Conservation (phyloP, 2,888 invertebrate genomes). For the Morpho deidamia region DNA sequence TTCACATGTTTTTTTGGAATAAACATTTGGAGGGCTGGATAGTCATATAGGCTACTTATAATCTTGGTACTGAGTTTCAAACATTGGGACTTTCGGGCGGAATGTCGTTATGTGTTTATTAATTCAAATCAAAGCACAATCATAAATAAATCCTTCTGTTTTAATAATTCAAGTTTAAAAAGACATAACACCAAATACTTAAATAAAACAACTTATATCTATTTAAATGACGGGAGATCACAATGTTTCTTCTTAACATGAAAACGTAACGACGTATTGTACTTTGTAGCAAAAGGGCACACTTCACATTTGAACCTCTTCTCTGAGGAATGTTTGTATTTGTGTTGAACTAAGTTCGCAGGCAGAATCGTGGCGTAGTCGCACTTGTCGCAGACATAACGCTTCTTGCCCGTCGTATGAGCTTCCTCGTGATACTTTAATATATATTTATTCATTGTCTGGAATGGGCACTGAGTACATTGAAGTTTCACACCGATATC, state of each 20-base stretch:
- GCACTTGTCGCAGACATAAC: constrained; percentile 60
- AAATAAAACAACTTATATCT: constrained; percentile 35
- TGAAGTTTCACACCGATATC: constrained; percentile 60
- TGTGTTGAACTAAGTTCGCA: constrained; percentile 66
- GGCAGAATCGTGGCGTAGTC: constrained; percentile 66
- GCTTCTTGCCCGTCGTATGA: constrained; percentile 58
- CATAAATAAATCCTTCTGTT: constrained; percentile 10
- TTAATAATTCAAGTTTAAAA: constrained; percentile 27
- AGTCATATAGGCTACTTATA: too few relatives aligned
- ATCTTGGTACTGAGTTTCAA: too few relatives aligned
- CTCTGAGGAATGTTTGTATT: constrained; percentile 64
- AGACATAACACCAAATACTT: constrained; percentile 49
- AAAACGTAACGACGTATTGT: constrained; percentile 66
- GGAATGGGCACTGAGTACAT: constrained; percentile 60
- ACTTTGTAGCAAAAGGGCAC: constrained; percentile 67
- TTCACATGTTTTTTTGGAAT: too few relatives aligned
- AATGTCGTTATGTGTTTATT: too few relatives aligned
- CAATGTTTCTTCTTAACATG: constrained; percentile 72
- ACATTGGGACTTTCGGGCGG: too few relatives aligned
- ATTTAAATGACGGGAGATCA: constrained; percentile 63
- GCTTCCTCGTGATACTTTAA: constrained; percentile 66
- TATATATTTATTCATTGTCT: constrained; percentile 68
- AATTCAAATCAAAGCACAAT: neutral
- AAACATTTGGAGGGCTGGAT: too few relatives aligned
- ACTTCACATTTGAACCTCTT: constrained; percentile 69